Evolutionary conservation across 2,113 vertebrate genomes (phyloP).

Genomic region (Psammodynastes pulverulentus): DNA sequence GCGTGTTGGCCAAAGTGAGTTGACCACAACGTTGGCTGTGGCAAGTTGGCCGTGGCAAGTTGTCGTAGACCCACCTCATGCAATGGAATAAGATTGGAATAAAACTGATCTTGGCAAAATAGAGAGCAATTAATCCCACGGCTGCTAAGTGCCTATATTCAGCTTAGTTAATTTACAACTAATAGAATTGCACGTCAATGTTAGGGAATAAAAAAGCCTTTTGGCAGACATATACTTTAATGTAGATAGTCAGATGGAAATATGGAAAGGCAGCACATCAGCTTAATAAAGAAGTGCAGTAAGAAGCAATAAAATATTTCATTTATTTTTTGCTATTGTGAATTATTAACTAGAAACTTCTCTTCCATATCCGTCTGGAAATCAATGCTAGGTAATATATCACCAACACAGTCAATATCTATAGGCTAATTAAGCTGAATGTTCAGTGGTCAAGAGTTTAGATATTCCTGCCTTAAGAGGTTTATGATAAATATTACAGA

Average conservation of each 20-base stretch:
- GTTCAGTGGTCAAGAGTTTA: neutral
- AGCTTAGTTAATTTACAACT: neutral
- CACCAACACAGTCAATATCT: neutral
- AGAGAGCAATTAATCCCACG: neutral
- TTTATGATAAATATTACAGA: accelerated
- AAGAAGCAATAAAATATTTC: neutral
- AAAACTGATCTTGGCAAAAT: neutral
- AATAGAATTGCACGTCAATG: neutral
- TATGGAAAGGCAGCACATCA: neutral
- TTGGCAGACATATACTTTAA: neutral
- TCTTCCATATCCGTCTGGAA: neutral
- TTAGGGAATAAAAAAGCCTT: neutral
- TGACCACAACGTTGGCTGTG: too few relatives aligned
- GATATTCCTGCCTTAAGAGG: neutral
- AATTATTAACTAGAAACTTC: neutral
- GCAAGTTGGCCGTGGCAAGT: too few relatives aligned
- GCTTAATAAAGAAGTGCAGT: neutral
- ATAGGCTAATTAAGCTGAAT: accelerated
- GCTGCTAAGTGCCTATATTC: neutral
- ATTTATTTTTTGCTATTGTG: neutral
- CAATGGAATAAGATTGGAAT: neutral
- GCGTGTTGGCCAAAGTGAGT: too few relatives aligned
- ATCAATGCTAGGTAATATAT: neutral
- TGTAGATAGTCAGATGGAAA: neutral
- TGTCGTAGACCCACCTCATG: neutral